Conservation (phyloP, 2,888 invertebrate species). For the Eilema griseolum region DNA sequence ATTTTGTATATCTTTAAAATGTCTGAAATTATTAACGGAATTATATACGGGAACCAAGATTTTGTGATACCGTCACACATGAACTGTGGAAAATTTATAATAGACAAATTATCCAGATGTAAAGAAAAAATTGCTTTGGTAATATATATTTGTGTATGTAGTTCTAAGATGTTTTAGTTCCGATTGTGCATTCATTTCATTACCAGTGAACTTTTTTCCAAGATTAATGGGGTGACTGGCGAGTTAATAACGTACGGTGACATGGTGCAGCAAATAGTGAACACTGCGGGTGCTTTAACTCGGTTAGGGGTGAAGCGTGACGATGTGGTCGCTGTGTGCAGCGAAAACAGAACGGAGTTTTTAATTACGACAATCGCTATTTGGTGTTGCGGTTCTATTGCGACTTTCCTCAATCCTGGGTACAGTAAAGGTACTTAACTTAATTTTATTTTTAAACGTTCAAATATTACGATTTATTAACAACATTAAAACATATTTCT, state of each 20-base stretch:
- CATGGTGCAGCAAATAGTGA: constrained; percentile 61
- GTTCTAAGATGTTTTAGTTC: neutral
- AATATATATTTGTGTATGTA: constrained; percentile 36
- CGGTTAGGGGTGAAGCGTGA: constrained; percentile 60
- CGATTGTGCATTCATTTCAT: neutral
- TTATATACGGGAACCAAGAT: constrained; percentile 60
- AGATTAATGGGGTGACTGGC: constrained; percentile 57
- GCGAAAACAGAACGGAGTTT: constrained; percentile 69
- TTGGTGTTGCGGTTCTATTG: constrained; percentile 55
- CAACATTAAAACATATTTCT: no score
- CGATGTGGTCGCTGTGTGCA: constrained; percentile 67
- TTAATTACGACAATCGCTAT: constrained; percentile 54
- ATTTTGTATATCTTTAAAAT: constrained; percentile 6
- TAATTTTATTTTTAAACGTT: neutral
- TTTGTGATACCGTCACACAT: constrained; percentile 62
- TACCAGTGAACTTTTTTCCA: constrained; percentile 40
- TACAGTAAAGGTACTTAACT: constrained; percentile 67
- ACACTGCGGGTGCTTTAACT: constrained; percentile 57
- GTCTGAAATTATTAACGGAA: constrained; percentile 23
- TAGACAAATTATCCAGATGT: constrained; percentile 57
- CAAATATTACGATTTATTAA: neutral
- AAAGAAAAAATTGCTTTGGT: constrained; percentile 67
- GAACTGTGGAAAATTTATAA: constrained; percentile 64
- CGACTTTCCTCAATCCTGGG: constrained; percentile 62
- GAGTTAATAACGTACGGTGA: constrained; percentile 61